Evolutionary conservation across 2,113 vertebrate species (phyloP), one percentile per base, ranked within the genome.

Genomic region (Tautogolabrus adspersus): DNA sequence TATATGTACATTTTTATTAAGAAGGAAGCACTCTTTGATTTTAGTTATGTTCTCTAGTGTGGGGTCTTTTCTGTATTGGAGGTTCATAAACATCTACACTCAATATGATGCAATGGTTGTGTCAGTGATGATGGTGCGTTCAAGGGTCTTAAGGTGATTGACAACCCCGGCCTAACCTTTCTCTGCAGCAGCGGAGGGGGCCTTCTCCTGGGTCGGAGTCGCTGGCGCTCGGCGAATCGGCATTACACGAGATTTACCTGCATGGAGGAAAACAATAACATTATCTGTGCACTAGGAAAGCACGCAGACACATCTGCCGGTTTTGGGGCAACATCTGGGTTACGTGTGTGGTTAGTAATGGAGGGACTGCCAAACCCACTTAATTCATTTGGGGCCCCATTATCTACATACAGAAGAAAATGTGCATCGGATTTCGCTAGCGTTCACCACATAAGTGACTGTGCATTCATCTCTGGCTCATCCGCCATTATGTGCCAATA

Each of bases 171-270:
- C 80, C 86, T 93, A 94, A 79, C 96, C 96, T 93, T 94, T 94
- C 18, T 96, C 95, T 83, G 94, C 88, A 77, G 96, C 95, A 78
- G 94, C 95, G 77, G 96, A 94, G 84, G 96, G 93, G 56, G 95
- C 91, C 58, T 96, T 96, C 94, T 98, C 97, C 90, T 95, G 94
- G 58, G 96, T 92, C 7, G 96, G 94, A 63, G 95, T 92, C 42
- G 95, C 96, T 83, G 97, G 93, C 11, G 95, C 90, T 87, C 97
- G 95, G 37, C 97, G 96, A 90, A 99, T 98, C 0, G 98, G 98
- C 98, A 99, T 99, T 38, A 93, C 88, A 88, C 34, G 22, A 51
- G 63, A 55, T 80, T 66, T 37, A 80, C 77, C 87, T 90, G 71
- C 13, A 46, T 6, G 40, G 3, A 11, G 47, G 56, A 30, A 23